Evolutionary conservation across 1,140 invertebrate species (phyloP).

Genomic region (Brachionus angularis): DNA sequence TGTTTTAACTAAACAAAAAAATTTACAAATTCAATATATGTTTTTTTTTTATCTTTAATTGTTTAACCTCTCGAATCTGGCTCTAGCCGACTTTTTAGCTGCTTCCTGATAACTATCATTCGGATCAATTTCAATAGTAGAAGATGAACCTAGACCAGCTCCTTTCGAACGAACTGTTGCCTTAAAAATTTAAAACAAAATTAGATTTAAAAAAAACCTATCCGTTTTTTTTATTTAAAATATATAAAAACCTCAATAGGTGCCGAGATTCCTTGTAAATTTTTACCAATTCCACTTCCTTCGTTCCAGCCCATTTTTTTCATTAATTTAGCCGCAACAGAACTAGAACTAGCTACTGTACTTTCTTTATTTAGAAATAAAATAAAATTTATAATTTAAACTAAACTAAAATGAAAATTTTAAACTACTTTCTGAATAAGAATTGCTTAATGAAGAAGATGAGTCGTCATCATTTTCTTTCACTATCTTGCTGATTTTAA

Average conservation of each 20-base stretch:
- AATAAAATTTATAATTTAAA: neutral
- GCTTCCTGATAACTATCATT: neutral
- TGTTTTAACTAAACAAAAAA: neutral
- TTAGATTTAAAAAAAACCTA: too few relatives aligned
- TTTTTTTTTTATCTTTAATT: neutral
- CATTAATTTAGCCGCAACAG: slow-evolving; percentile 65
- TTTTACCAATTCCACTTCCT: slow-evolving; percentile 85
- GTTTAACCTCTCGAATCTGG: neutral
- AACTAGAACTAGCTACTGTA: neutral
- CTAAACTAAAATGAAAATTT: neutral
- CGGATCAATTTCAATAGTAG: neutral
- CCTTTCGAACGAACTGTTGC: neutral
- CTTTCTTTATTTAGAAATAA: neutral
- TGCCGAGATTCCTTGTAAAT: slow-evolving; percentile 84
- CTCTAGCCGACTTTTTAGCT: neutral
- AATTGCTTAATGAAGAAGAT: neutral
- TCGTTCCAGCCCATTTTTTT: slow-evolving; percentile 99
- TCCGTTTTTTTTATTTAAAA: too few relatives aligned
- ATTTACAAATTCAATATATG: neutral
- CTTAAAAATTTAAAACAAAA: neutral
- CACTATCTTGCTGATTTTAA: slow-evolving; percentile 48
- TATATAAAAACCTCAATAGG: slow-evolving; percentile 88
- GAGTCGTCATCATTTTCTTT: slow-evolving; percentile 25
- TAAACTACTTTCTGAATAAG: neutral
- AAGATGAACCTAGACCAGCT: neutral